Evolutionary conservation across 2,113 vertebrate genomes (phyloP).

Genomic region (Neogobius melanostomus): DNA sequence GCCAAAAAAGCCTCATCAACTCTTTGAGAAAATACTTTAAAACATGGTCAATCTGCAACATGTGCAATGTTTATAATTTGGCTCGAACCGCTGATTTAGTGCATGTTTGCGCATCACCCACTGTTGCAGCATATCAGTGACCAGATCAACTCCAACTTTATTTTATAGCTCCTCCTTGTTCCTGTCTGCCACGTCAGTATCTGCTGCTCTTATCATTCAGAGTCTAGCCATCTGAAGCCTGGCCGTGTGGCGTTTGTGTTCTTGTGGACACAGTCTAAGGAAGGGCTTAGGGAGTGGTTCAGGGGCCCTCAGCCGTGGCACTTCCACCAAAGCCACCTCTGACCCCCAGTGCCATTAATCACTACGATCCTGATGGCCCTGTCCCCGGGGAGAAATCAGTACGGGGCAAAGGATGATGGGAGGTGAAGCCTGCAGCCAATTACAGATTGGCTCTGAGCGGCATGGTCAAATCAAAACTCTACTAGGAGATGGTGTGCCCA

Average conservation of each 20-base stretch:
- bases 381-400: conserved; percentile 78
- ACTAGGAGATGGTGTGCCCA: conserved; percentile 48
- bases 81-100: too few species aligned
- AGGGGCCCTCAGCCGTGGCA: conserved; percentile 64
- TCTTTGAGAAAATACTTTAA: too few species aligned
- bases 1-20: too few species aligned
- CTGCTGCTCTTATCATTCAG: conserved; percentile 39
- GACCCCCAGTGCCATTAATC: conserved; percentile 78
- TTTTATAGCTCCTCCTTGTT: background rate
- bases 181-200: conserved; percentile 17
- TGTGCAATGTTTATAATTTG: too few species aligned
- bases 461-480: conserved; percentile 62
- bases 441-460: conserved; percentile 58
- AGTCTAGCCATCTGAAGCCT: conserved; percentile 50
- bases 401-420: conserved; percentile 77
- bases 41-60: too few species aligned
- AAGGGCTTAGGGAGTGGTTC: conserved; percentile 70
- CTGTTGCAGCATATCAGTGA: background rate
- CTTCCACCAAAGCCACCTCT: conserved; percentile 74
- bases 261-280: conserved; percentile 50
- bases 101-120: background rate
- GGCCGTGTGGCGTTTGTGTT: conserved; percentile 47
- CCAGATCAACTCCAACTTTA: background rate
- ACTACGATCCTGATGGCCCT: conserved; percentile 75
- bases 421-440: conserved; percentile 77